phyloP scores from a whole-genome alignment of 1,140 invertebrate genomes.

The Papilio helenus region DNA sequence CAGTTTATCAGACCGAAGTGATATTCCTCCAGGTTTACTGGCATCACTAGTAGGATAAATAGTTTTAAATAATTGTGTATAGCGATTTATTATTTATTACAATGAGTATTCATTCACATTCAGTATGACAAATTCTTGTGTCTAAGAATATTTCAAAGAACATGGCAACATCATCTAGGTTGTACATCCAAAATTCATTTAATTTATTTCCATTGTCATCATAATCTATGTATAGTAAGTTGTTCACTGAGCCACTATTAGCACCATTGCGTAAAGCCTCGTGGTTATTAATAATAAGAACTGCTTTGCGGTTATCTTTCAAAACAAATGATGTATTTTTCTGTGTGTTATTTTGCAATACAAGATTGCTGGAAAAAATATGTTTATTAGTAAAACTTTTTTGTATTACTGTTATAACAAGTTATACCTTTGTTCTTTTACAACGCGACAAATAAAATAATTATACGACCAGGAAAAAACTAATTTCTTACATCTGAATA shows the following conservation, averaged over 20 bases:
- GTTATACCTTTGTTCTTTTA: not conserved
- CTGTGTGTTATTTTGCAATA: not conserved
- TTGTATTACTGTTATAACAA: not conserved
- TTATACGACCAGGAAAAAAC: not conserved
- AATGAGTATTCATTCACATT: conserved; percentile 42
- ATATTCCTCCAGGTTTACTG: not conserved
- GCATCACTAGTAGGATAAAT: not conserved
- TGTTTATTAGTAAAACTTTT: not conserved
- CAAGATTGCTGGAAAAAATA: conserved; percentile 8
- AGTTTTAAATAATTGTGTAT: not conserved
- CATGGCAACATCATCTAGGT: conserved; percentile 54
- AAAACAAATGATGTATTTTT: conserved; percentile 22
- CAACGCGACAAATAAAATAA: conserved; percentile 15
- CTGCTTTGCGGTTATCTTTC: not conserved
- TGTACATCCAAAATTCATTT: conserved; percentile 56
- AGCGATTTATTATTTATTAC: not conserved
- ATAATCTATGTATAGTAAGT: conserved; percentile 57
- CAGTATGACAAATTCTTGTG: conserved; percentile 57
- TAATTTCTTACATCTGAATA: not conserved
- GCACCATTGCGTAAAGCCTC: not conserved
- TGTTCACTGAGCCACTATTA: conserved; percentile 39
- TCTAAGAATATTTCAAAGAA: conserved; percentile 58
- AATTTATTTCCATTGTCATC: conserved; percentile 49
- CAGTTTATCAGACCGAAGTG: not conserved
- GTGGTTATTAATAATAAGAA: conserved; percentile 13